These are phyloP conservation scores for Adela reaumurella DNA, from an alignment of 2,888 invertebrate species.

Conservation along the genomic window DNA sequence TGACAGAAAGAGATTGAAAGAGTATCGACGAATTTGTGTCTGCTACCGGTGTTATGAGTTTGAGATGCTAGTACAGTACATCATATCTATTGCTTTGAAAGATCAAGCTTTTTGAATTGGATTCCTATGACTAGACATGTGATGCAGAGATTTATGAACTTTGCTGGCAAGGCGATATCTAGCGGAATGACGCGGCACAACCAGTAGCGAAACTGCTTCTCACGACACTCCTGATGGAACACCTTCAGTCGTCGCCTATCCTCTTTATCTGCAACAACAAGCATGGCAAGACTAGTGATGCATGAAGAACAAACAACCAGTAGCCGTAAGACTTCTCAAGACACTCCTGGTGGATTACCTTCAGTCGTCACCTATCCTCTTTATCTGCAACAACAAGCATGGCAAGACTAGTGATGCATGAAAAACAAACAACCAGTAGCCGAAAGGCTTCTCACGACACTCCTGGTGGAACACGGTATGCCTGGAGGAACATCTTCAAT, in stretches of 20 bases:
- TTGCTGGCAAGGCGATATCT: background rate
- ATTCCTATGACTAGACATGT: background rate
- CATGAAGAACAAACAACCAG: too few species aligned
- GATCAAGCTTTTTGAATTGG: background rate
- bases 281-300: too few species aligned
- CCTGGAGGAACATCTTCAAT: too few species aligned
- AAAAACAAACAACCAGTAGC: background rate
- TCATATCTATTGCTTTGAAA: too few species aligned
- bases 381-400: background rate
- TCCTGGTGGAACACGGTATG: background rate
- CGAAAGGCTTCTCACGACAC: background rate
- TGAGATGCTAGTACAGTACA: too few species aligned
- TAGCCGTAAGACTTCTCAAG: background rate
- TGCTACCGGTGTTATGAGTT: too few species aligned
- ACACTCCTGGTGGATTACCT: background rate
- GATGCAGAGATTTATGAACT: background rate
- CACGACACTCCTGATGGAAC: background rate
- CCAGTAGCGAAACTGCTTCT: background rate
- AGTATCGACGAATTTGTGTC: too few species aligned
- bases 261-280: background rate
- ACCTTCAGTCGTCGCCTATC: background rate
- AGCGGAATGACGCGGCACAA: background rate
- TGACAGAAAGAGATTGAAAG: too few species aligned
- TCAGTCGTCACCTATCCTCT: background rate
- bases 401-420: too few species aligned